Conservation (phyloP, 2,113 vertebrate genomes). For the Psammodynastes pulverulentus region DNA sequence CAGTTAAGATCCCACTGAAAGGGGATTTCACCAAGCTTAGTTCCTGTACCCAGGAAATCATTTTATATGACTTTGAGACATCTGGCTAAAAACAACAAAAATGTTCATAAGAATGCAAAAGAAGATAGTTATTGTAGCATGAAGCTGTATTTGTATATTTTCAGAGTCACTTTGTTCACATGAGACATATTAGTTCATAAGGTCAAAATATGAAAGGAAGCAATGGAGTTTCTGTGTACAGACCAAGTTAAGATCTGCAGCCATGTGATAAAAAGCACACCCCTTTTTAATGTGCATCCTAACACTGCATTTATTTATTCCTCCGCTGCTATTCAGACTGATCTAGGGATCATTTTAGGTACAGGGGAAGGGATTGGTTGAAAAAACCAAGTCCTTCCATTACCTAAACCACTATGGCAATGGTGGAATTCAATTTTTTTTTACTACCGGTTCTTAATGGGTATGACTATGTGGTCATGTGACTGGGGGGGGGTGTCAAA, state of each 20-base stretch:
- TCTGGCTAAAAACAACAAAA: neutral
- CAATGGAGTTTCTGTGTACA: neutral
- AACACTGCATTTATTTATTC: neutral
- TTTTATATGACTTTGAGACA: neutral
- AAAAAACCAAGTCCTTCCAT: neutral
- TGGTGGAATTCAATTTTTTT: too few relatives aligned
- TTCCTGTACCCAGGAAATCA: neutral
- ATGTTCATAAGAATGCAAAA: neutral
- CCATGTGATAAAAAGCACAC: too few relatives aligned
- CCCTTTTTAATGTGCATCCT: neutral
- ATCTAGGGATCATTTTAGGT: neutral
- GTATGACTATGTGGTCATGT: too few relatives aligned
- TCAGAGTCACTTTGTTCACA: rapidly evolving
- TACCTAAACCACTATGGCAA: neutral
- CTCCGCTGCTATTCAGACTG: neutral
- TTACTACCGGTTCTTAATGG: too few relatives aligned
- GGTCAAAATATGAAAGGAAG: neutral
- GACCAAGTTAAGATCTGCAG: too few relatives aligned
- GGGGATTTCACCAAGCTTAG: neutral
- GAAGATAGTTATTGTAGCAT: slow-evolving; percentile 14
- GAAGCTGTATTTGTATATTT: slow-evolving; percentile 11
- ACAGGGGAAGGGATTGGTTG: neutral
- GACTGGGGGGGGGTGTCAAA: too few relatives aligned
- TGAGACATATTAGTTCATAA: neutral
- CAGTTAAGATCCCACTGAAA: neutral